These are phyloP conservation scores for Aplodontia rufa DNA, from an alignment of 2,113 vertebrate genomes.

Conservation along the genomic window DNA sequence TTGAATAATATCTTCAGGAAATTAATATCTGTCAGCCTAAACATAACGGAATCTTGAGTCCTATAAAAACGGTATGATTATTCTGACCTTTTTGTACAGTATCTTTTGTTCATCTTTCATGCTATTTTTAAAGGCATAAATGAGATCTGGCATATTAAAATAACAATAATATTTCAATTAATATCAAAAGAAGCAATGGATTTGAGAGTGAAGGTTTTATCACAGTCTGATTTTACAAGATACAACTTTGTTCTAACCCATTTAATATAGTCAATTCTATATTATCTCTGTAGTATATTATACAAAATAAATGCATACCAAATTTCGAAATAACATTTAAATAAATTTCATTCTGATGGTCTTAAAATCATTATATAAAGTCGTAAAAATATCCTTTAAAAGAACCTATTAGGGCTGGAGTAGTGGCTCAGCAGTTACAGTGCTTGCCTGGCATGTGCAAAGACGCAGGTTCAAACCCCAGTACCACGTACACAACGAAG, in stretches of 20 bases:
- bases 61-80: neutral
- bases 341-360: conserved; percentile 33
- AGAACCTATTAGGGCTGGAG: neutral
- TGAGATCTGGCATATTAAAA: conserved; percentile 59
- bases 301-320: neutral
- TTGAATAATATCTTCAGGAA: neutral
- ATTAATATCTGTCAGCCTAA: conserved; percentile 50
- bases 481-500: too few relatives aligned
- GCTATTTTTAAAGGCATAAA: conserved; percentile 48
- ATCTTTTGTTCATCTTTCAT: conserved; percentile 27
- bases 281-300: conserved; percentile 39
- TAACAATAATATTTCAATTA: conserved; percentile 35
- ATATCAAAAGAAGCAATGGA: conserved; percentile 16
- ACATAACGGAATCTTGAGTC: conserved; percentile 11
- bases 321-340: conserved; percentile 48
- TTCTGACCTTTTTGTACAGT: conserved; percentile 25
- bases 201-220: conserved; percentile 38
- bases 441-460: too few relatives aligned
- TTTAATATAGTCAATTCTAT: conserved; percentile 8
- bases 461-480: too few relatives aligned
- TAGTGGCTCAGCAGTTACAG: too few relatives aligned
- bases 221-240: conserved; percentile 41
- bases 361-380: conserved; percentile 38
- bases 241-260: conserved; percentile 27
- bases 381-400: conserved; percentile 44